Base-by-base conservation (phyloP, 2,888 invertebrate species). In the Drepanosiphum platanoidis region DNA sequence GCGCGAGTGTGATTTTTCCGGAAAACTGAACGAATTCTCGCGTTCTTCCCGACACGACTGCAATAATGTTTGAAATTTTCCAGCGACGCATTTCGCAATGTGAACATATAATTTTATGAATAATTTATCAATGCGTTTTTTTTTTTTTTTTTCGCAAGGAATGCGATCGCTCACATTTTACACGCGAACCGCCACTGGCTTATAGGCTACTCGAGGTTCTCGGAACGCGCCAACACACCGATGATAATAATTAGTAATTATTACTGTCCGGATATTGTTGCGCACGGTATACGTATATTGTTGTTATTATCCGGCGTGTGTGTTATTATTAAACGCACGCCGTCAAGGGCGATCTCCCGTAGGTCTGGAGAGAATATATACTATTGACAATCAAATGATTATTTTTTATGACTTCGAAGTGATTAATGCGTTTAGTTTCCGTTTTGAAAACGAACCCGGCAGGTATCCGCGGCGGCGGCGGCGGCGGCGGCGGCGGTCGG, bases 261-360 rank as follows among this genome's bases (percentile, higher is more conserved):
- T 79, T 32, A 46, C 66, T n/a, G 15, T 52, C 34, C 71, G 71
- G 39, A 71, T 71, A 70, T 70, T 68, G 64, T 66, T 32, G 9
- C 66, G 13, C 13, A 66, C 15, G 8, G 5, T 68, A 34, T 34
- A 68, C 18, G 7, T 15, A 13, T 32, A 34, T 68, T 34, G n/a
- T 18, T 68, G 18, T 34, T 34, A 34, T 30, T 27, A 68, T 18
- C 1, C 32, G 4, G 34, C 13, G 2, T 52, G 8, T 3, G 52
- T 42, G 42, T 42, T 42, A 9, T 15, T 52, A 3, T 52, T 18
- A 52, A 52, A 34, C 34, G 18, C 34, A 61, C 15, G n/a, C 32
- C 46, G n/a, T 79, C 66, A 79, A 79, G 79, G 79, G 68, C 79
- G 46, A 68, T 79, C 46, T 34, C 68, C 79, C 79, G 68, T 27